Evolutionary conservation across 2,888 invertebrate genomes (phyloP).

Genomic region (Coenonympha arcania): DNA sequence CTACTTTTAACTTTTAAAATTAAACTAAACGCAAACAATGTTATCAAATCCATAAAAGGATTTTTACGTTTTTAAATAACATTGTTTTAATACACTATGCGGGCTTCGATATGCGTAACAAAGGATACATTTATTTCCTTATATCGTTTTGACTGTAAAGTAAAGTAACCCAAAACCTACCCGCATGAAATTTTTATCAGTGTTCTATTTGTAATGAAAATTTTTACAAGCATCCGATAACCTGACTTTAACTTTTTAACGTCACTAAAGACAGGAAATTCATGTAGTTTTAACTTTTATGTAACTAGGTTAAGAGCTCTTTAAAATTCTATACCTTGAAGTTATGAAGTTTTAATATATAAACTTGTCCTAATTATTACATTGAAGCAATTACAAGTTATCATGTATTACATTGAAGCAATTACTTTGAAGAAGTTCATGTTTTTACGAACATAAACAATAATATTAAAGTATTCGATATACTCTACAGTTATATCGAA

Average conservation of each 20-base stretch:
- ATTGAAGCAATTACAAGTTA: no score
- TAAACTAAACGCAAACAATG: not conserved
- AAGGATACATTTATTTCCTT: not conserved
- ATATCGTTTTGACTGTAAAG: not conserved
- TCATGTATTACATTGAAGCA: no score
- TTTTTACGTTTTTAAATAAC: not conserved
- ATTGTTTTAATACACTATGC: not conserved
- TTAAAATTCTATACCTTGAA: not conserved
- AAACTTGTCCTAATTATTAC: not conserved
- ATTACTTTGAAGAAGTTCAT: no score
- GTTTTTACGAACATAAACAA: no score
- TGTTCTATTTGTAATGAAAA: not conserved
- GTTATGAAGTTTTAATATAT: not conserved
- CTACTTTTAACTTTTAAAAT: no score
- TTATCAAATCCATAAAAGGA: not conserved
- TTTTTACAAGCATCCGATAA: not conserved
- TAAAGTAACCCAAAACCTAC: not conserved
- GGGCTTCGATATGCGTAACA: not conserved
- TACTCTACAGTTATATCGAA: no score
- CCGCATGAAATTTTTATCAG: constrained; percentile 4
- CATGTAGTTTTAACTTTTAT: not conserved
- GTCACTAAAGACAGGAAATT: not conserved
- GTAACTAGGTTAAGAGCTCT: constrained; percentile 1
- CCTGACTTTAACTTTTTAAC: no score
- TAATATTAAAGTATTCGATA: no score